Evolutionary conservation across 2,113 vertebrate species (phyloP).

Genomic region (Regulus satrapa): DNA sequence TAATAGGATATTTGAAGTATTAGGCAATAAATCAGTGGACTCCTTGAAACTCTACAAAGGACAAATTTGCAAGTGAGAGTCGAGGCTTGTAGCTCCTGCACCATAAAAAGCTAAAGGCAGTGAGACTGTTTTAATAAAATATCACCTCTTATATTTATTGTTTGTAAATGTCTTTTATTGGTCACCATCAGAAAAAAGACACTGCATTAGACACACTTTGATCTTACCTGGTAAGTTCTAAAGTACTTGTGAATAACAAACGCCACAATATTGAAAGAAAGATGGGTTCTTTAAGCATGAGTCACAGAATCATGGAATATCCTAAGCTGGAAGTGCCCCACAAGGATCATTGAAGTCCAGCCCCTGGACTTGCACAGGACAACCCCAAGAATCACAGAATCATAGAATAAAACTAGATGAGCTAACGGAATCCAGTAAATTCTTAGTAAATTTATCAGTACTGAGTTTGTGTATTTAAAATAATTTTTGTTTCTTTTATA

Average conservation of each 20-base stretch:
- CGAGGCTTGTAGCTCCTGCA: background rate
- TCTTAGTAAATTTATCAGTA: background rate
- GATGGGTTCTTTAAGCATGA: background rate
- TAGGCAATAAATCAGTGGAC: background rate
- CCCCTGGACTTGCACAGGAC: background rate
- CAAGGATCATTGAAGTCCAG: accelerated
- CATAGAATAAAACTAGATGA: background rate
- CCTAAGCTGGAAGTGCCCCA: background rate
- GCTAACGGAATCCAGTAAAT: background rate
- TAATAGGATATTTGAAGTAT: background rate
- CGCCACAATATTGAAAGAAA: background rate
- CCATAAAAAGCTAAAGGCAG: background rate
- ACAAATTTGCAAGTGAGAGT: background rate
- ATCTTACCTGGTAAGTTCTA: background rate
- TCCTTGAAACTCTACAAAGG: background rate
- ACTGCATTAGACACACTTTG: background rate
- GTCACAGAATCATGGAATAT: background rate
- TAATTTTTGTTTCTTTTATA: background rate
- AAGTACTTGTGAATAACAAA: background rate
- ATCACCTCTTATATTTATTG: background rate
- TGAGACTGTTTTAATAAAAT: background rate
- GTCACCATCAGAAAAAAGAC: background rate
- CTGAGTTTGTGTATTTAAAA: background rate
- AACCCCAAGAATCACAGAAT: background rate
- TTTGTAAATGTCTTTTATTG: background rate